Evolutionary conservation across 2,113 vertebrate species (phyloP), one percentile per base, ranked within the genome.

Genomic region (Indicator indicator): DNA sequence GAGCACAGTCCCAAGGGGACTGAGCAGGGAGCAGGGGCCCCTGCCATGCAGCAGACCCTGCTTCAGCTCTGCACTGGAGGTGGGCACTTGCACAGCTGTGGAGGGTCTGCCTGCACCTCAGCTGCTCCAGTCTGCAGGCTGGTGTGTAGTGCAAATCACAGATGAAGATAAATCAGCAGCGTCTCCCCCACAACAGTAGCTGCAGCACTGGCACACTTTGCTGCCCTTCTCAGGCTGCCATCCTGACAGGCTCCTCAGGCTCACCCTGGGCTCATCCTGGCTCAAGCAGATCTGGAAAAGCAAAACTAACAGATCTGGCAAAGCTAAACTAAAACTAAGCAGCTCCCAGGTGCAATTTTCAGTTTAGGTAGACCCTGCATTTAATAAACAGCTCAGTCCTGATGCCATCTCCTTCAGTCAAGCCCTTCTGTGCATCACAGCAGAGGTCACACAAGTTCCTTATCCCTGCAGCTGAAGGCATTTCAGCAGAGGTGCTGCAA

Each of bases 41-140:
- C 58, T 17, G 28, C 19, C 42, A 10, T 7, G 26, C 62, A 28
- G 55, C 77, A 44, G 56, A n/a, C 5, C 48, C 0, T 1, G 55
- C 71, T 6, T 24, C 55, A 10, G 40, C 62, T 63, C 60, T 54
- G 46, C 8, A 0, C n/a, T 2, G 5, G 30, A 19, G 54, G 30
- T 23, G 21, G 1, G 13, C 2, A 5, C 62, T 67, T 2, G 3
- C 3, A 0, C 6, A 2, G 17, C 65, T 40, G 62, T 5, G 0
- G 36, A 63, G 48, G 74, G 10, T 36, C 75, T 82, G 62, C 56
- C 56, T 4, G 42, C 19, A 2, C 20, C 54, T 85, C 83, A 5
- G 33, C 67, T 59, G 74, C 36, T 70, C 60, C 56, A 32, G 52
- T 70, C 62, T 70, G 60, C 69, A 50, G 65, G 30, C 19, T 70